phyloP scores from a whole-genome alignment of 37 sponge, comb jelly and placozoan genomes.

The Axinella damicornis region DNA sequence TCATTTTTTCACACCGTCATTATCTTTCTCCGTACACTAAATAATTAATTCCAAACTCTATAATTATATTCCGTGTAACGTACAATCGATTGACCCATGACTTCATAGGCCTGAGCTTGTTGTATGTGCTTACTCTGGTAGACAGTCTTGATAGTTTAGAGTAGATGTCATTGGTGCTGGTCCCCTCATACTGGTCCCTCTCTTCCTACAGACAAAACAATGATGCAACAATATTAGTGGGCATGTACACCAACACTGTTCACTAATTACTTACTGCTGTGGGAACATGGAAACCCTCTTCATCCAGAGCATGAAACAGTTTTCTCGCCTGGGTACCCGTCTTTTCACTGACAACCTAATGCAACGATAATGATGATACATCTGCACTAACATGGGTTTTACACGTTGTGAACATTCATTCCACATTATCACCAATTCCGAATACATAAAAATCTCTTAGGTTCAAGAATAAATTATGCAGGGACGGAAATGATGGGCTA shows the following conservation, averaged over 20 bases:
- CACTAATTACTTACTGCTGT: neutral
- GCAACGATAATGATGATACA: neutral
- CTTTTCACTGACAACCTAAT: neutral
- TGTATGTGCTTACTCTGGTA: neutral
- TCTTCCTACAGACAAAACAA: neutral
- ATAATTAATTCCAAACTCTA: no score
- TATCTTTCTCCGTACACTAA: no score
- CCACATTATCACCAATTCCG: no score
- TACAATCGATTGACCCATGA: no score
- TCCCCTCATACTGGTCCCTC: neutral
- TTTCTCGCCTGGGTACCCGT: neutral
- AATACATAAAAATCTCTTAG: no score
- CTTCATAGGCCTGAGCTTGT: no score
- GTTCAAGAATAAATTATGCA: no score
- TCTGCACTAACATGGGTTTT: neutral
- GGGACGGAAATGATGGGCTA: no score
- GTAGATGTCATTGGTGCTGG: neutral
- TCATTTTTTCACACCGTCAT: no score
- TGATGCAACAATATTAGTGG: neutral
- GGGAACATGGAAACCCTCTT: constrained; percentile 33
- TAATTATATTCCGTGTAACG: no score
- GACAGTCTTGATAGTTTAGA: neutral
- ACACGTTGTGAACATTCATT: no score
- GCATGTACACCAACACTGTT: neutral
- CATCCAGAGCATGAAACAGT: constrained; percentile 40